Evolutionary conservation across 2,797 vertebrate genomes (phyloP).

Genomic region (Rhabdophis nuchalis): DNA sequence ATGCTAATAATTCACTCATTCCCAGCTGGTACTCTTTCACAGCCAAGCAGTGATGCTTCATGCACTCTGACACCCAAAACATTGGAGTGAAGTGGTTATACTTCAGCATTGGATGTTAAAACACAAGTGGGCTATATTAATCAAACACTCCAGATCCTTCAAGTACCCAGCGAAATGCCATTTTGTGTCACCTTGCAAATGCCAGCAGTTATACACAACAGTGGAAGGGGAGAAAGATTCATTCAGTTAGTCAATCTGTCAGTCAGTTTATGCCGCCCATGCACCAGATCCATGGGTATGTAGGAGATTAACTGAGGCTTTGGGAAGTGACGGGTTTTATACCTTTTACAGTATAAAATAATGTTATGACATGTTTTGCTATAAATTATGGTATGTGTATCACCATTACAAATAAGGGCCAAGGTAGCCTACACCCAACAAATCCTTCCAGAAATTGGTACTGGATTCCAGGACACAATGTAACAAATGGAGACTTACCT

Average conservation of each 20-base stretch:
- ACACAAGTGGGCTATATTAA: conserved; percentile 55
- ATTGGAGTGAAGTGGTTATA: conserved; percentile 50
- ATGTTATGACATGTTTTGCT: background rate
- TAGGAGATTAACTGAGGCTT: too few species aligned
- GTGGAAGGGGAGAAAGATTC: background rate
- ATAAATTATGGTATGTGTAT: background rate
- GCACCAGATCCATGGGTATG: background rate
- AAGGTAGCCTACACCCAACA: background rate
- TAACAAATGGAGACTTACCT: background rate
- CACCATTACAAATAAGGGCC: background rate
- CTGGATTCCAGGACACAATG: background rate
- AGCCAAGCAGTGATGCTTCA: conserved; percentile 58
- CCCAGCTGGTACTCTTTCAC: conserved; percentile 64
- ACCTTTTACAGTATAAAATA: background rate
- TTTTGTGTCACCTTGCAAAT: conserved; percentile 29
- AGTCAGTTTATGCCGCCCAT: background rate
- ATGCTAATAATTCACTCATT: conserved; percentile 68
- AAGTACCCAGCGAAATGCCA: conserved; percentile 40
- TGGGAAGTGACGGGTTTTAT: background rate
- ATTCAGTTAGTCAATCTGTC: background rate
- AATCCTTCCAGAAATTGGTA: background rate
- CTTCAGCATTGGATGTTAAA: conserved; percentile 51
- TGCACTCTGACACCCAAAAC: conserved; percentile 61
- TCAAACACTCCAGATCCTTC: conserved; percentile 49
- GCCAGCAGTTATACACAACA: conserved; percentile 29